Percentiles rank a stretch among this genome's conserved stretches.
Conservation (phyloP, 2,113 vertebrate species). For the Canis aureus region DNA sequence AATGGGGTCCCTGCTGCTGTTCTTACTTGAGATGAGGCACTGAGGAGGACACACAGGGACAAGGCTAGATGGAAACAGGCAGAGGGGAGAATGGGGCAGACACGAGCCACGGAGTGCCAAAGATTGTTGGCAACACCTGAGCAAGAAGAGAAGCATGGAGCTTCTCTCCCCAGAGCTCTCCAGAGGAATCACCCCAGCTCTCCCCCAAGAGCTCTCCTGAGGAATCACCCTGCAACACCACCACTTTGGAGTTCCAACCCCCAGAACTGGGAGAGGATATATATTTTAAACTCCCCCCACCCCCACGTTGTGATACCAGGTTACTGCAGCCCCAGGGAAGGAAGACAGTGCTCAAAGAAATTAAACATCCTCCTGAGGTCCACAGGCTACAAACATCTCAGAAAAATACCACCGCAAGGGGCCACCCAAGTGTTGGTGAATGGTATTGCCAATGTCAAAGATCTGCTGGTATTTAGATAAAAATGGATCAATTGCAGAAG, state of each 20-base stretch:
- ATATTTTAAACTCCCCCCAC: background rate
- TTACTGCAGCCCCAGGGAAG: background rate
- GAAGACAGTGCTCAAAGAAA: background rate
- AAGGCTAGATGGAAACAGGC: background rate
- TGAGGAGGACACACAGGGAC: background rate
- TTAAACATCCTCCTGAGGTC: background rate
- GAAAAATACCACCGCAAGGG: background rate
- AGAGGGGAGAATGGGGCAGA: fast-evolving
- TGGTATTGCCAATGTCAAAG: background rate
- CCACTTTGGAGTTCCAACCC: background rate
- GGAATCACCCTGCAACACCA: background rate
- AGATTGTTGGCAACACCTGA: background rate
- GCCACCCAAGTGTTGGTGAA: background rate
- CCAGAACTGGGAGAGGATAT: background rate
- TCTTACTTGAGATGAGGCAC: background rate
- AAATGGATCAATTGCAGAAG: background rate
- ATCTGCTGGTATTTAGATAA: background rate
- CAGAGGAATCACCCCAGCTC: too few species aligned
- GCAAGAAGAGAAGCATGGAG: background rate
- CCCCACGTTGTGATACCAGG: background rate
- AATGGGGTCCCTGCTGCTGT: background rate
- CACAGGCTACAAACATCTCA: background rate
- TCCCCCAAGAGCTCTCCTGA: background rate
- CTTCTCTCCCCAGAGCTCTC: background rate
- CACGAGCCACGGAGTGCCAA: background rate